Evolutionary conservation across 2,888 invertebrate genomes (phyloP).

Genomic region (Entomobrya multifasciata): DNA sequence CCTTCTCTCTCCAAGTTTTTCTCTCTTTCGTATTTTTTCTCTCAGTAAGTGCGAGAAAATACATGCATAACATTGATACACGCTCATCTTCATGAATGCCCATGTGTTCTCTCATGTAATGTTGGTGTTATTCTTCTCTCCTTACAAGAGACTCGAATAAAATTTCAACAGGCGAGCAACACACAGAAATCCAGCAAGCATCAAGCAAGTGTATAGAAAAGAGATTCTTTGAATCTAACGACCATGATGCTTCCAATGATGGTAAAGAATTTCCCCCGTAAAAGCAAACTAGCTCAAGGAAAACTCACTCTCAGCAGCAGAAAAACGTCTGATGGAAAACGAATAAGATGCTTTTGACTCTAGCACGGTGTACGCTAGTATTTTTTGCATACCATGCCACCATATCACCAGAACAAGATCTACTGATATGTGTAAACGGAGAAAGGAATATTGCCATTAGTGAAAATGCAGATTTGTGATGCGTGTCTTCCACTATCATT

Average conservation of each 20-base stretch:
- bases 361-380: too few species aligned
- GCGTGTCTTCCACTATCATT: too few species aligned
- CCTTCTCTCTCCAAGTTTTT: conserved; percentile 35
- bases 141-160: conserved; percentile 59
- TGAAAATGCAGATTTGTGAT: too few species aligned
- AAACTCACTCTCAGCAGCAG: not conserved
- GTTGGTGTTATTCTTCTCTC: conserved; percentile 62
- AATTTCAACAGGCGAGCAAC: conserved; percentile 67
- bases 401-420: too few species aligned
- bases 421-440: too few species aligned
- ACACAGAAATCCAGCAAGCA: conserved; percentile 1
- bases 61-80: conserved; percentile 60
- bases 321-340: too few species aligned
- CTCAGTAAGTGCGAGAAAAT: conserved; percentile 59
- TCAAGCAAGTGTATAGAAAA: not conserved
- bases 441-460: too few species aligned
- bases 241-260: not conserved
- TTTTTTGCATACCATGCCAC: too few species aligned
- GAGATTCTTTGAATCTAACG: conserved; percentile 4
- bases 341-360: too few species aligned
- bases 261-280: not conserved
- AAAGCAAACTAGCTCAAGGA: not conserved
- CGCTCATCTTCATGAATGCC: conserved; percentile 57
- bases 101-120: conserved; percentile 69
- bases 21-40: conserved; percentile 40